phyloP scores from a whole-genome alignment of 2,113 vertebrate species.

The human (Homo sapiens) region DNA sequence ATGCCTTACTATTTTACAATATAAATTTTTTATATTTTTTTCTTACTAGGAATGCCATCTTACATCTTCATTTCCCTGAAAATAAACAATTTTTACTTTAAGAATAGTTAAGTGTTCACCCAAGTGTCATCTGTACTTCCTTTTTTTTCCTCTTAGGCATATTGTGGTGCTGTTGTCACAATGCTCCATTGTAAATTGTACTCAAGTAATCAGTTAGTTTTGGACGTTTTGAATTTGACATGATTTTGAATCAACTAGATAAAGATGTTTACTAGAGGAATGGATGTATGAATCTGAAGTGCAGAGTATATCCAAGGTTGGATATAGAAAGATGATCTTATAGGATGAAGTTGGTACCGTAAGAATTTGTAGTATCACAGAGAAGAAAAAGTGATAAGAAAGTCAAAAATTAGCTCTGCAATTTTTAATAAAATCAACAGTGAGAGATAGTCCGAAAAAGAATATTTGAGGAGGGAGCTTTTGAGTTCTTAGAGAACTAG shows the following conservation, averaged over 20 bases:
- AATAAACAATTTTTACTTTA: neutral
- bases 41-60: neutral
- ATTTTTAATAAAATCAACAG: neutral
- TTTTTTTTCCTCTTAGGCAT: neutral
- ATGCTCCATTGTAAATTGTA: neutral
- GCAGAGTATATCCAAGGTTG: neutral
- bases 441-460: neutral
- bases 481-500: neutral
- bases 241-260: neutral
- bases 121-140: neutral
- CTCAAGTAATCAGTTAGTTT: neutral
- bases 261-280: neutral
- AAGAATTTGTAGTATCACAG: neutral
- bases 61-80: neutral
- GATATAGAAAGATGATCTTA: neutral
- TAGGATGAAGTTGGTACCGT: neutral
- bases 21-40: neutral
- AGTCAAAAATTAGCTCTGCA: neutral
- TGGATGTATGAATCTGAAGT: neutral
- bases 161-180: neutral
- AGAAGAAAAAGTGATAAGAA: neutral
- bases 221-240: neutral
- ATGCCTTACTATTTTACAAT: neutral
- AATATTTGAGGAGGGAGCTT: neutral
- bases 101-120: neutral